Evolutionary conservation across 2,888 invertebrate species (phyloP).

Genomic region (Ormyrus nitidulus): DNA sequence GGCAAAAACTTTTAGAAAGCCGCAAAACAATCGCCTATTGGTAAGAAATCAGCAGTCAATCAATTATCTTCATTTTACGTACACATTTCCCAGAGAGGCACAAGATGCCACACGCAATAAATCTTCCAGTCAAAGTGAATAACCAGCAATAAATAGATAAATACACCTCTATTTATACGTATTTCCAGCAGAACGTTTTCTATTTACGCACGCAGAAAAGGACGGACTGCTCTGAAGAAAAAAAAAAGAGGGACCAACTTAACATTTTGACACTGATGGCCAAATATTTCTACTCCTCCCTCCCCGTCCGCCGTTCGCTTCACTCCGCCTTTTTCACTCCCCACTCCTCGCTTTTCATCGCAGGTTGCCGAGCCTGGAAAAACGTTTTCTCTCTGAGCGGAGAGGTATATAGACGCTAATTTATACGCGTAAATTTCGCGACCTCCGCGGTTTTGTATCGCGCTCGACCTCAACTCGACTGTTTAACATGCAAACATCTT

Average conservation of each 20-base stretch:
- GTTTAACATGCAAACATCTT: neutral
- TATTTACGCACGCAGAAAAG: neutral
- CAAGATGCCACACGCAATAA: too few species aligned
- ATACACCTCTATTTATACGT: too few species aligned
- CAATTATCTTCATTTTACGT: neutral
- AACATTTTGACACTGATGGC: neutral
- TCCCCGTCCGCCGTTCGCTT: neutral
- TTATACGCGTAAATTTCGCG: slow-evolving; percentile 46
- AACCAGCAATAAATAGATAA: too few species aligned
- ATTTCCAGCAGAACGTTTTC: too few species aligned
- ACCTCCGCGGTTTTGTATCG: slow-evolving; percentile 2
- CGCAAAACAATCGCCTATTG: neutral
- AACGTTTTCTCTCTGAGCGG: slow-evolving; percentile 1
- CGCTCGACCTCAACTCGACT: slow-evolving; percentile 17
- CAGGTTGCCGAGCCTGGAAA: slow-evolving; percentile 13
- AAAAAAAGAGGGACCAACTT: neutral
- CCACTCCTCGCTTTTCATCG: neutral
- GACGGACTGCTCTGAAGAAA: neutral
- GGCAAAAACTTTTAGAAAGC: neutral
- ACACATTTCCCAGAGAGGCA: too few species aligned
- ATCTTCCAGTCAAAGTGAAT: too few species aligned
- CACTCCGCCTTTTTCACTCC: neutral
- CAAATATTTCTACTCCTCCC: neutral
- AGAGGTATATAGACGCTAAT: slow-evolving; percentile 32
- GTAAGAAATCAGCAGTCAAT: neutral